phyloP scores from a whole-genome alignment of 2,113 vertebrate species.

The Zosterops borbonicus region DNA sequence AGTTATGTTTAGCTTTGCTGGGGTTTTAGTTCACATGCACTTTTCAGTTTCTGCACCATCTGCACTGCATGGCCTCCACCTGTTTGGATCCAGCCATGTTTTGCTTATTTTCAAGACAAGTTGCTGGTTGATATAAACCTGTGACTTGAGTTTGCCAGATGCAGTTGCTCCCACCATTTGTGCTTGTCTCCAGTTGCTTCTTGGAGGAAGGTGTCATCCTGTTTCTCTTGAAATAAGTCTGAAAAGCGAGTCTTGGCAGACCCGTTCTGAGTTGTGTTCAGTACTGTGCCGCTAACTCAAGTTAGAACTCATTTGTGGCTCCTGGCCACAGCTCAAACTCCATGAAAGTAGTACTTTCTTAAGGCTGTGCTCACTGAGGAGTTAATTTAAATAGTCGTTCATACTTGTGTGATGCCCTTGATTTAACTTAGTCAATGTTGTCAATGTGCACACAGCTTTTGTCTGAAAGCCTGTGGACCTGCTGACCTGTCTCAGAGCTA shows the following conservation, averaged over 20 bases:
- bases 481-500: background rate
- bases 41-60: background rate
- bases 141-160: background rate
- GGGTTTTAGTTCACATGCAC: background rate
- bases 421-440: background rate
- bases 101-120: background rate
- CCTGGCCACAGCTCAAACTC: background rate
- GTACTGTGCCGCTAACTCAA: background rate
- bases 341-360: background rate
- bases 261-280: background rate
- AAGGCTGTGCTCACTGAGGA: background rate
- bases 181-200: background rate
- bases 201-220: background rate
- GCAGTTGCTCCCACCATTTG: background rate
- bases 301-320: background rate
- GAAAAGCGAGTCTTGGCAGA: background rate
- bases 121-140: background rate
- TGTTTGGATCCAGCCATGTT: background rate
- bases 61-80: background rate
- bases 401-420: background rate
- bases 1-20: background rate
- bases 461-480: background rate
- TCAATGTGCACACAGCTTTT: background rate
- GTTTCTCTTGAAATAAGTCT: background rate
- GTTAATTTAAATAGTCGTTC: background rate